Evolutionary conservation across 37 sponge, comb jelly and placozoan species (phyloP), one percentile per base, ranked within the genome.

Genomic region (Amphimedon queenslandica): DNA sequence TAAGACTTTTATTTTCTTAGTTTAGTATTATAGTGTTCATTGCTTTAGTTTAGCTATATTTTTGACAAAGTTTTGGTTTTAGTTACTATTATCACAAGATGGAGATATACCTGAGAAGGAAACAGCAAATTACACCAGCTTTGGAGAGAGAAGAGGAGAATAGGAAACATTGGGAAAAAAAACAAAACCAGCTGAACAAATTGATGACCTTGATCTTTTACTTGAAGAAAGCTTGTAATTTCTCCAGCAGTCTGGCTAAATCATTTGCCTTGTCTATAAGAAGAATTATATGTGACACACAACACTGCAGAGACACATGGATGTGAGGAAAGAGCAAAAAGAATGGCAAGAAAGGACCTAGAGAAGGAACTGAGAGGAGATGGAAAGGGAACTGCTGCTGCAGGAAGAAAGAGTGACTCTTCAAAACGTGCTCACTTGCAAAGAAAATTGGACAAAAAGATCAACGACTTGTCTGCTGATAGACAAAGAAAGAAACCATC

Each of bases 221-320:
- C 28, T 89, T 16, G 67, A 71, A 32, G 86, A 79, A 66, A 58
- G 72, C 47, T 8, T 91, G 92, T 57, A 37, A 41, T 40, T 79
- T 40, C 64, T 3, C 42, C 28, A 40, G 33, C 40, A 86, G 92
- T 67, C 71, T 67, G 36, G 76, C 72, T 51, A 74, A 34, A 37
- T 64, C 30, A 32, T 16, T 1, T 91, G 92, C 33, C 57, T 35
- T 0, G 71, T 80, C 60, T 91, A 88, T 63, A 24, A 38, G 4
- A 18, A 39, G 23, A 38, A 57, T 10, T 86, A 69, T 91, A 88
- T 31, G 29, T 91, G 55, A 61, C 78, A 28, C 92, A 91, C 40
- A 58, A 57, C 25, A 43, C 73, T 2, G 69, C 95, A 28, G 95
- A 94, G 47, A 41, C 80, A 3, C 95, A 94, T 73, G 95, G 95